These are phyloP conservation scores for Genyomyrus donnyi DNA, from an alignment of 2,113 vertebrate genomes.

Conservation along the genomic window DNA sequence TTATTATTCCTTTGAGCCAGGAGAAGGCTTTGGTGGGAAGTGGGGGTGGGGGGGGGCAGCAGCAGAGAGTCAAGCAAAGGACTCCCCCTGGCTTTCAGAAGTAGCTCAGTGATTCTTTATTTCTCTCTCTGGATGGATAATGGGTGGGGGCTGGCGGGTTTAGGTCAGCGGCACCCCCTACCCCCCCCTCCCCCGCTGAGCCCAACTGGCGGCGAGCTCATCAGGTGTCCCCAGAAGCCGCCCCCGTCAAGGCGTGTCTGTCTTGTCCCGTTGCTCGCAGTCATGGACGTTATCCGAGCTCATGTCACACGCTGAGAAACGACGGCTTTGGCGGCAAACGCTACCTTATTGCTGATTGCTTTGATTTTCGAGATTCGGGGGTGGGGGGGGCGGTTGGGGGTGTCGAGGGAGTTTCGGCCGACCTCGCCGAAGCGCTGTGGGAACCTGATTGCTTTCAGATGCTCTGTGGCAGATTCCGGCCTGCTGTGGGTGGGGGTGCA, in stretches of 20 bases:
- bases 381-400: background rate
- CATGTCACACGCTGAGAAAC: background rate
- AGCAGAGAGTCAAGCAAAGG: background rate
- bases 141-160: background rate
- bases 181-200: background rate
- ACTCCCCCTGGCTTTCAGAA: background rate
- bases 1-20: conserved; percentile 27
- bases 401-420: background rate
- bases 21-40: background rate
- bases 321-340: background rate
- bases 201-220: background rate
- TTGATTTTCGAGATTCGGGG: background rate
- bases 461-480: background rate
- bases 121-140: background rate
- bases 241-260: background rate
- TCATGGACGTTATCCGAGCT: conserved; percentile 24
- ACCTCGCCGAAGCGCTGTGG: background rate
- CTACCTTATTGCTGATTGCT: background rate
- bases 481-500: background rate
- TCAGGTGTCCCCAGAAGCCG: background rate
- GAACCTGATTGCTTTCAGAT: background rate
- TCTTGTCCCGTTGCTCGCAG: background rate
- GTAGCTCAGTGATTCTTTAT: background rate
- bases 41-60: background rate
- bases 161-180: background rate